phyloP scores from a whole-genome alignment of 2,113 vertebrate genomes.

The Pseudorectes ferrugineus region DNA sequence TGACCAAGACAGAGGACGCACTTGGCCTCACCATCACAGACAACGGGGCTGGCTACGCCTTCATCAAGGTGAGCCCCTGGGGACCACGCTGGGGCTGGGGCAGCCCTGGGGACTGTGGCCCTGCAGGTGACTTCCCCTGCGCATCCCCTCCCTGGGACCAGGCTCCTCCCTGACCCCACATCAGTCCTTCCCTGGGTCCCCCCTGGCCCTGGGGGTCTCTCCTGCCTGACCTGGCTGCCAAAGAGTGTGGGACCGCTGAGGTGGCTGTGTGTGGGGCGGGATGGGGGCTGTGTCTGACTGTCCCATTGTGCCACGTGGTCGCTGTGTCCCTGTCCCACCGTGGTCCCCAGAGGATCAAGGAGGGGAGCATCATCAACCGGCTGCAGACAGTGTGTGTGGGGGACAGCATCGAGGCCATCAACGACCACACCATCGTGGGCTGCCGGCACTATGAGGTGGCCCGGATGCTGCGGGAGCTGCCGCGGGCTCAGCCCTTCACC shows the following conservation, averaged over 20 bases:
- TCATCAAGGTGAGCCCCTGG: slow-evolving; percentile 83
- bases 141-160: background rate
- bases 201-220: too few species aligned
- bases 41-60: slow-evolving; percentile 93
- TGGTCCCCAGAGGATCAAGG: slow-evolving; percentile 87
- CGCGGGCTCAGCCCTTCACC: slow-evolving; percentile 85
- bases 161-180: background rate
- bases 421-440: slow-evolving; percentile 94
- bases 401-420: slow-evolving; percentile 96
- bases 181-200: too few species aligned
- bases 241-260: accelerated
- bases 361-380: slow-evolving; percentile 90
- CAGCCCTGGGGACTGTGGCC: background rate
- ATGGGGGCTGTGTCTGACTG: background rate
- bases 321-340: accelerated
- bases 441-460: slow-evolving; percentile 97
- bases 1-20: slow-evolving; percentile 92
- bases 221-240: accelerated
- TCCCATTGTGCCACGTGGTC: background rate
- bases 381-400: slow-evolving; percentile 87
- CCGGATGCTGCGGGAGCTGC: slow-evolving; percentile 94
- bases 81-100: accelerated
- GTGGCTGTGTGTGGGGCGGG: background rate
- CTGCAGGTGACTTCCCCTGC: background rate
- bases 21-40: slow-evolving; percentile 97